Evolutionary conservation across 2,888 invertebrate species (phyloP), one percentile per base, ranked within the genome.

Genomic region (Drosophila paracracens): DNA sequence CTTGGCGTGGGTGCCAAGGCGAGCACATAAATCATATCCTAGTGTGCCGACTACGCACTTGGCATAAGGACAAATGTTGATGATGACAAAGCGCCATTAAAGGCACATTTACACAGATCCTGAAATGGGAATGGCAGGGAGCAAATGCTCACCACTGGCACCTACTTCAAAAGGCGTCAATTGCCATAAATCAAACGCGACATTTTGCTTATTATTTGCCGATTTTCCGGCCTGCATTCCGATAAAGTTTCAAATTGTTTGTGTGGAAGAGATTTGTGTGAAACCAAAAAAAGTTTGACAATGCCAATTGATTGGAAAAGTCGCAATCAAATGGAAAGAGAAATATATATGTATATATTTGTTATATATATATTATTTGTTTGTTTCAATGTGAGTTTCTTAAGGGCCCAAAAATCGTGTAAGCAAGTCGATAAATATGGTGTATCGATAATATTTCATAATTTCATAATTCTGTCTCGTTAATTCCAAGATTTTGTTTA

Each of bases 1-100:
- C 36, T 59, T 65, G 52, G 65, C 50, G 80, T 74, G 83, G 86
- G 83, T 69, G 83, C 74, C 64, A 68, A 68, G 77, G 69, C 71
- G 61, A 54, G 58, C 72, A 76, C 86, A 88, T 85, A 88, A 85
- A 85, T 85, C 85, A 85, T 85, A 83, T 82, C 73, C 71, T 70
- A 60, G 82, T 73, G 70, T 53, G 50, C 67, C 71, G 79, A 81
- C 76, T 79, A 83, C 89, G 81, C 84, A 87, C 78, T 83, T 74
- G 79, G 81, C 82, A 70, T 81, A 79, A 88, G 88, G 89, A 89
- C 90, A 89, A 89, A 89, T 89, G 86, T 84, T 90, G 91, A 90
- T 91, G 91, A 91, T 91, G 91, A 91, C 90, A 90, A 90, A 91
- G 90, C 88, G 86, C 89, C 91, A 91, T 90, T 90, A 90, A 91